Evolutionary conservation across 1,140 invertebrate genomes (phyloP).

Genomic region (Papilio xuthus): DNA sequence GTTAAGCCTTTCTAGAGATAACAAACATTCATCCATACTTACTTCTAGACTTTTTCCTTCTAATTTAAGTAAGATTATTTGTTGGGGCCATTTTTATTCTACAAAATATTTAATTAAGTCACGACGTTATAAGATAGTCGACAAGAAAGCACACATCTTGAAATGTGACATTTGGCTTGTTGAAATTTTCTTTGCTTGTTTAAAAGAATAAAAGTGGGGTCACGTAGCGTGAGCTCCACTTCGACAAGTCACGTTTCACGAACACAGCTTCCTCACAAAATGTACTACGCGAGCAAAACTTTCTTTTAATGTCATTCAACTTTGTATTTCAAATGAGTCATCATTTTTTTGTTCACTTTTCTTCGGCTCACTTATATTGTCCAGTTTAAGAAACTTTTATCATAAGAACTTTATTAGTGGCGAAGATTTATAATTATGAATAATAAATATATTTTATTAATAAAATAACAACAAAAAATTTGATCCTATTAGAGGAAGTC

Average conservation of each 20-base stretch:
- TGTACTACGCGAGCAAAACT: slow-evolving; percentile 19
- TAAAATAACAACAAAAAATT: neutral
- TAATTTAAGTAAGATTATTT: neutral
- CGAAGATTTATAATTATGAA: neutral
- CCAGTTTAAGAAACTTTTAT: neutral
- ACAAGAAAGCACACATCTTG: slow-evolving; percentile 17
- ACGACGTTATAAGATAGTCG: neutral
- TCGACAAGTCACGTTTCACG: slow-evolving; percentile 27
- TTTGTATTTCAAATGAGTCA: slow-evolving; percentile 21
- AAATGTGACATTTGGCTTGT: slow-evolving; percentile 26
- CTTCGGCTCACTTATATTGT: neutral
- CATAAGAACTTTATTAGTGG: neutral
- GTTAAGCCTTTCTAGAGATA: no score
- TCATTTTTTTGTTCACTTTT: slow-evolving; percentile 18
- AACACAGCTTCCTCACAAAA: slow-evolving; percentile 26
- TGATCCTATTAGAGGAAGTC: no score
- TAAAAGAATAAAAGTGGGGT: slow-evolving; percentile 28
- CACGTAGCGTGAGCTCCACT: slow-evolving; percentile 13
- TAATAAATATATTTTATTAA: neutral
- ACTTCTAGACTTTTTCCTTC: no score
- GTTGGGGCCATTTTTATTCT: neutral
- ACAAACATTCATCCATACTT: no score
- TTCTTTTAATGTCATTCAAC: slow-evolving; percentile 28
- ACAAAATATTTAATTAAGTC: slow-evolving; percentile 12
- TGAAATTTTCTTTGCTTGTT: slow-evolving; percentile 28